Percentiles rank a stretch among this genome's conserved stretches.
These are phyloP conservation scores for Gallinago media DNA, from an alignment of 2,113 vertebrate species.

Conservation along the genomic window DNA sequence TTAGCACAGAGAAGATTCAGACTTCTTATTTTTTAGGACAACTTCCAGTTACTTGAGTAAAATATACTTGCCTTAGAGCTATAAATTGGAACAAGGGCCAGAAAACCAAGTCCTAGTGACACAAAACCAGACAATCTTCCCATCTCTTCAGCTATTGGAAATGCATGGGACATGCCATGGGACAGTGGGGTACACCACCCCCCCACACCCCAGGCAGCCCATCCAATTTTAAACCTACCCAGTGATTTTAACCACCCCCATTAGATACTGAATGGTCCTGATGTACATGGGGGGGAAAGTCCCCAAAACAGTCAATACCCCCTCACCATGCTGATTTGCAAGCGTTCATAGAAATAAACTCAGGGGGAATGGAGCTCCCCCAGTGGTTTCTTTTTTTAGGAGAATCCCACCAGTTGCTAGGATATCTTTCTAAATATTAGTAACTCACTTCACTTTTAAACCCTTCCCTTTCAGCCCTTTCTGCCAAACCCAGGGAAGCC, in stretches of 20 bases:
- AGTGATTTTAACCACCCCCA: background rate
- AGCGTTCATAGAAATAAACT: background rate
- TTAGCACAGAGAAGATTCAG: background rate
- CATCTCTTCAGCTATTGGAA: background rate
- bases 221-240: background rate
- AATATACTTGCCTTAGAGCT: background rate
- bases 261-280: background rate
- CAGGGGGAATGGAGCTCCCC: background rate
- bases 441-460: background rate
- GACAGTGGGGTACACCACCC: rapidly evolving
- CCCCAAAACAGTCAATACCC: rapidly evolving
- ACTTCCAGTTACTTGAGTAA: background rate
- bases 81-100: background rate
- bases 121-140: background rate
- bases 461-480: background rate
- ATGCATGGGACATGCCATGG: background rate
- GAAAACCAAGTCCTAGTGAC: background rate
- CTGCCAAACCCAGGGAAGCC: background rate
- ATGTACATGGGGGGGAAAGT: background rate
- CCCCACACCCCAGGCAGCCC: background rate
- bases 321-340: background rate
- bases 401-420: background rate
- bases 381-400: background rate
- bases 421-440: background rate
- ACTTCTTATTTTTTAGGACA: background rate